Evolutionary conservation across 2,888 invertebrate species (phyloP).

Genomic region (Quadroppia sp.): DNA sequence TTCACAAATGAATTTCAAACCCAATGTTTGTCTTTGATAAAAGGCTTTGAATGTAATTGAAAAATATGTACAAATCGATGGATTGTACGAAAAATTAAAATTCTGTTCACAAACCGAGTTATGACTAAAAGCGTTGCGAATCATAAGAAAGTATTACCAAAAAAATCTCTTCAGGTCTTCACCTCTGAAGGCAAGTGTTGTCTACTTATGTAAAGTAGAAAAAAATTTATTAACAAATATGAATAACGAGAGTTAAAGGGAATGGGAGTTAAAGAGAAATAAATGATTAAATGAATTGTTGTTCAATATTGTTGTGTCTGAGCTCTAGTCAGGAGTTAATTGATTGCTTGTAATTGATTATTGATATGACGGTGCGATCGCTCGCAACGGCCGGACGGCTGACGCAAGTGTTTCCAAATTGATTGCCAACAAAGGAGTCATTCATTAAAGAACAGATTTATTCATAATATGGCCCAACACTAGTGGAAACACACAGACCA

Average conservation of each 20-base stretch:
- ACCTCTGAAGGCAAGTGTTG: conserved; percentile 14
- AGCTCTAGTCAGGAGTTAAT: conserved; percentile 22
- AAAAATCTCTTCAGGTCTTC: not conserved
- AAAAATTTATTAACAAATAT: not conserved
- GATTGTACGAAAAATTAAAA: not conserved
- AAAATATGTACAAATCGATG: not conserved
- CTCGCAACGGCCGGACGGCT: conserved; percentile 8
- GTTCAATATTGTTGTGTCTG: not conserved
- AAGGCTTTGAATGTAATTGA: not conserved
- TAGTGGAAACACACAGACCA: too few species aligned
- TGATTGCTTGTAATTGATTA: conserved; percentile 32
- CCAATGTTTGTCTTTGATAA: too few species aligned
- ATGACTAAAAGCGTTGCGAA: conserved; percentile 18
- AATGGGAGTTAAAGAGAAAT: conserved; percentile 5
- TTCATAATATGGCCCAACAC: not conserved
- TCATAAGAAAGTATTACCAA: not conserved
- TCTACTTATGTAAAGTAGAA: conserved; percentile 17
- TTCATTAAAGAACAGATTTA: conserved; percentile 21
- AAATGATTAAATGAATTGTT: not conserved
- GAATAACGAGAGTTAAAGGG: not conserved
- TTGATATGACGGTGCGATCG: conserved; percentile 23
- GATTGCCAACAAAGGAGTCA: conserved; percentile 31
- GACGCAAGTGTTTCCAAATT: conserved; percentile 22
- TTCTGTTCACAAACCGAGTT: conserved; percentile 13
- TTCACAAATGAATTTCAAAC: too few species aligned